These are phyloP conservation scores for Thaleichthys pacificus DNA, from an alignment of 2,797 vertebrate species.

Conservation along the genomic window DNA sequence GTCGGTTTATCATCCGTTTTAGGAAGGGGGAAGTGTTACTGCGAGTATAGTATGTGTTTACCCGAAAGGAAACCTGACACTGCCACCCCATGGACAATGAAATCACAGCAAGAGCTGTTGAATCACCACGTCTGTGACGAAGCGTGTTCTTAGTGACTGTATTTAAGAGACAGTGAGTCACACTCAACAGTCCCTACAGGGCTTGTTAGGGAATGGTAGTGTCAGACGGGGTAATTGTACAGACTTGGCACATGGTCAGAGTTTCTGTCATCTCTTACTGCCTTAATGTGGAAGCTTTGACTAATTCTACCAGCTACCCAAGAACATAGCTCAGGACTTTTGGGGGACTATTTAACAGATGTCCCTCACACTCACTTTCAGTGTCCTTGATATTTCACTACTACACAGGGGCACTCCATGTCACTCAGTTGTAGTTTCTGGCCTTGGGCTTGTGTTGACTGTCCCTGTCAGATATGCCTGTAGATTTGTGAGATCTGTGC, in stretches of 20 bases:
- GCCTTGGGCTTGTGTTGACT: not conserved
- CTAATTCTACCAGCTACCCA: conserved; percentile 15
- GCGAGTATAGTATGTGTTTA: not conserved
- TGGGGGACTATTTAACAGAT: not conserved
- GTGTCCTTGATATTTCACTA: not conserved
- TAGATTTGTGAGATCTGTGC: not conserved
- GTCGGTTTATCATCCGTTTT: conserved; percentile 55
- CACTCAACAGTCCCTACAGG: not conserved
- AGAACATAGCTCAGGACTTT: conserved; percentile 11
- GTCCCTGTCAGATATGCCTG: not conserved
- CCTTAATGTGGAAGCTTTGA: conserved; percentile 9
- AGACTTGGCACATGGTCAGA: not conserved
- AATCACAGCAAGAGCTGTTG: not conserved
- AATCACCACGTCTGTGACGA: not conserved
- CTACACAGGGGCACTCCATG: not conserved
- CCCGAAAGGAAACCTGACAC: conserved; percentile 41
- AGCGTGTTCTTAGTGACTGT: not conserved
- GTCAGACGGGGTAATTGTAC: not conserved
- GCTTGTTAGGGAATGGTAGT: not conserved
- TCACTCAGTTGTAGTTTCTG: not conserved
- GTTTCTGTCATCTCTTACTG: not conserved
- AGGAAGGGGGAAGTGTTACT: conserved; percentile 42
- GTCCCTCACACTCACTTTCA: not conserved
- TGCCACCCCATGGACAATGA: conserved; percentile 57
- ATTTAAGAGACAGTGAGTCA: not conserved